Percentiles rank a stretch among this genome's conserved stretches.
phyloP scores from a whole-genome alignment of 2,888 invertebrate species.

The Penaeus monodon region DNA sequence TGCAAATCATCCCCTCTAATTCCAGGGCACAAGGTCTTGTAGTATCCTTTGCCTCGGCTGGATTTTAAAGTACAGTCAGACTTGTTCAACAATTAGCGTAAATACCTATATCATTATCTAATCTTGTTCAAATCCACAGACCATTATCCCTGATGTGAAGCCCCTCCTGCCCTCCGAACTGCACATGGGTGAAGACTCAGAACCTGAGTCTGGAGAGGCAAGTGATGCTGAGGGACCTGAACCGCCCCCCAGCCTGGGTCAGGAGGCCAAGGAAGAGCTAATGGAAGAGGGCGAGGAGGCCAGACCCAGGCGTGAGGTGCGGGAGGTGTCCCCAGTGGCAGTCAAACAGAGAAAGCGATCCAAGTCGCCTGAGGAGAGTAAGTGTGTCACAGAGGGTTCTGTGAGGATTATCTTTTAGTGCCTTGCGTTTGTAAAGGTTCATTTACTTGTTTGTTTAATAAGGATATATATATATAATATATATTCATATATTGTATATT shows the following conservation, averaged over 20 bases:
- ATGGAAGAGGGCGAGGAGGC: background rate
- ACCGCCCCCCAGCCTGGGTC: conserved; percentile 27
- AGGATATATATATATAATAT: too few relatives aligned
- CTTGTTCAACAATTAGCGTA: too few relatives aligned
- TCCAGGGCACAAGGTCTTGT: too few relatives aligned
- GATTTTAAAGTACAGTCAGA: too few relatives aligned
- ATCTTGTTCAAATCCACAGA: conserved; percentile 22
- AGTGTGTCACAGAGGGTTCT: background rate
- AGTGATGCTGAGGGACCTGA: conserved; percentile 51
- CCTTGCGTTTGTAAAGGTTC: background rate
- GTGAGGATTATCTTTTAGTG: background rate
- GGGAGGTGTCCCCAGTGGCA: conserved; percentile 47
- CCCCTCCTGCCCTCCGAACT: conserved; percentile 59
- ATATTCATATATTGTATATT: too few relatives aligned
- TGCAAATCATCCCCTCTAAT: too few relatives aligned
- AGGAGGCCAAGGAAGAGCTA: background rate
- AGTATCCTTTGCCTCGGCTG: too few relatives aligned
- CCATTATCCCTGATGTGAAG: conserved; percentile 59
- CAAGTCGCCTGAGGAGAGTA: conserved; percentile 48
- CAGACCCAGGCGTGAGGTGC: conserved; percentile 36
- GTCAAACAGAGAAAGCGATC: conserved; percentile 37
- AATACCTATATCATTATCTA: too few relatives aligned
- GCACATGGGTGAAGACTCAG: conserved; percentile 54
- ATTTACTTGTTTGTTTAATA: background rate
- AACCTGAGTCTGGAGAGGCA: conserved; percentile 47